A percentile compares a stretch with the other conserved stretches of the same genome.
These are phyloP conservation scores for Rattus norvegicus DNA, from an alignment of 2,113 vertebrate genomes.

Conservation along the genomic window DNA sequence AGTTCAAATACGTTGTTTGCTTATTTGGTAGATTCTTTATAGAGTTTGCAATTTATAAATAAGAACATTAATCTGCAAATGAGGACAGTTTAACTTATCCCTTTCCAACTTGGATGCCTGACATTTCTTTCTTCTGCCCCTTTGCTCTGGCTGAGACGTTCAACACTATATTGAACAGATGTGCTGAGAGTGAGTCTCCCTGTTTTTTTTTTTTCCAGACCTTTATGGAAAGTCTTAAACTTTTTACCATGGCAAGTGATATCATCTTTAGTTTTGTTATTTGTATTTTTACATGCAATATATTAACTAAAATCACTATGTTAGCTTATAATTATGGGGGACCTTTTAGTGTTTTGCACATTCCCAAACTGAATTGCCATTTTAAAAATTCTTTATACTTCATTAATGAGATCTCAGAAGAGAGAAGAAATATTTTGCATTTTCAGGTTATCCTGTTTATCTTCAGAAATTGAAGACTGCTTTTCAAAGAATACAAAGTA, in stretches of 20 bases:
- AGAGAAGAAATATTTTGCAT: background rate
- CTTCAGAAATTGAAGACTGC: slow-evolving; percentile 30
- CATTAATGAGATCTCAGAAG: background rate
- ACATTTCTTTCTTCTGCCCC: background rate
- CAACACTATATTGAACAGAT: background rate
- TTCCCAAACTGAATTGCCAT: background rate
- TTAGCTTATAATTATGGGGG: background rate
- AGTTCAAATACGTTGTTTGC: background rate
- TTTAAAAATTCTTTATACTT: background rate
- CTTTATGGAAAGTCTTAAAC: background rate
- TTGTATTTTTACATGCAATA: background rate
- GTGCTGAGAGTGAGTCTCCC: background rate
- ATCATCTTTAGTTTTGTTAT: background rate
- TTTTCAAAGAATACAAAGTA: background rate
- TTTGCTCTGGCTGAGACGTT: background rate
- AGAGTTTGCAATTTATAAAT: background rate
- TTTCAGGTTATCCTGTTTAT: slow-evolving; percentile 47
- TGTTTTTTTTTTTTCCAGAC: background rate
- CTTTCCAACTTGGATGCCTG: background rate
- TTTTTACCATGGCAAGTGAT: background rate
- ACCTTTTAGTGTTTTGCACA: background rate
- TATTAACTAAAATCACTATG: background rate
- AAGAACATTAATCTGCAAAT: background rate
- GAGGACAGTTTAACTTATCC: background rate
- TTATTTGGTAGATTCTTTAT: background rate